Percentiles rank a stretch among this genome's conserved stretches.
Conservation (phyloP, 1,140 invertebrate genomes). For the Lepidostoma basale region DNA sequence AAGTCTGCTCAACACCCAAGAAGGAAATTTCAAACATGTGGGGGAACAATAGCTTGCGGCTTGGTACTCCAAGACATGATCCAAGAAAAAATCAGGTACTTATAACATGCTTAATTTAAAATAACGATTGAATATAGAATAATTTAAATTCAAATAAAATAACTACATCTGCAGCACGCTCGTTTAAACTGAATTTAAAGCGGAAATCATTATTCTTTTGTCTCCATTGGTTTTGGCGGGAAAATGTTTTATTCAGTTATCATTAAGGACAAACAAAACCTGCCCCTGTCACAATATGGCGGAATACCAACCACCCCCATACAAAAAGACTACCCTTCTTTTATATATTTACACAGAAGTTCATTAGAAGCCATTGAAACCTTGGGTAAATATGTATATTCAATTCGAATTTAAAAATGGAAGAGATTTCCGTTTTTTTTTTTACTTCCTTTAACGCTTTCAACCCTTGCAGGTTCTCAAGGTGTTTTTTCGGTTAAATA, state of each 20-base stretch:
- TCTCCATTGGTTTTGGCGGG: slow-evolving; percentile 8
- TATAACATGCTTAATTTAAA: background rate
- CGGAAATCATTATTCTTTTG: slow-evolving; percentile 32
- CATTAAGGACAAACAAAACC: slow-evolving; percentile 7
- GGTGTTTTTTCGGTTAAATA: too few relatives aligned
- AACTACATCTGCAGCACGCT: background rate
- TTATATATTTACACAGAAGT: background rate
- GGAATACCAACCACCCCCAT: background rate
- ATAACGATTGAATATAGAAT: background rate
- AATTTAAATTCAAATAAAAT: background rate
- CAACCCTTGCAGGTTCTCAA: background rate
- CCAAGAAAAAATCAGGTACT: background rate
- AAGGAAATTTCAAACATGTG: background rate
- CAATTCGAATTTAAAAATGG: background rate
- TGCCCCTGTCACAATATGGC: slow-evolving; percentile 21
- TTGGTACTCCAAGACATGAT: background rate
- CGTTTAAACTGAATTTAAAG: slow-evolving; percentile 9
- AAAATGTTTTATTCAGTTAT: slow-evolving; percentile 35
- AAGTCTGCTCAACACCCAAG: too few relatives aligned
- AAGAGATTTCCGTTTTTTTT: background rate
- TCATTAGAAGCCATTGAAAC: slow-evolving; percentile 2
- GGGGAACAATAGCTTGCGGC: background rate
- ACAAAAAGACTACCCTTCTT: slow-evolving; percentile 2
- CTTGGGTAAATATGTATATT: background rate
- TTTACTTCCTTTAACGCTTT: background rate